Evolutionary conservation across 1,140 invertebrate genomes (phyloP).

Genomic region (Portunus trituberculatus): DNA sequence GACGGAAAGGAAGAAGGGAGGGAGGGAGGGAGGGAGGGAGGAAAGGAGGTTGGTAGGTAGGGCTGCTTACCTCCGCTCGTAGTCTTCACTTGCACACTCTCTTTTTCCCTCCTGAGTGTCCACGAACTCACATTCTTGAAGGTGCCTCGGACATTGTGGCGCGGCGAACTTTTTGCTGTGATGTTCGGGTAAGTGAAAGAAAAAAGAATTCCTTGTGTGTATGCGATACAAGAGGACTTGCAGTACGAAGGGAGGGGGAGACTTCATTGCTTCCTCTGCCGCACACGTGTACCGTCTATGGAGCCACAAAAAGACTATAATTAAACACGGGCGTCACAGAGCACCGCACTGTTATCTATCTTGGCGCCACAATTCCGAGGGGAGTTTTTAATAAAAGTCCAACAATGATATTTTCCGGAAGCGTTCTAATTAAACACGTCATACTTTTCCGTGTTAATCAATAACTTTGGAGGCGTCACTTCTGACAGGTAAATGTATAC

Average conservation of each 20-base stretch:
- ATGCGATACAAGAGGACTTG: not conserved
- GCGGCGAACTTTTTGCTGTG: not conserved
- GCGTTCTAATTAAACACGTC: conserved; percentile 75
- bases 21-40: not conserved
- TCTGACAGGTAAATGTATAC: conserved; percentile 73
- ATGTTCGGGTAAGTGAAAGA: not conserved
- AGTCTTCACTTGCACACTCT: not conserved
- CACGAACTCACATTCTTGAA: not conserved
- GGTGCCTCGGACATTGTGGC: not conserved
- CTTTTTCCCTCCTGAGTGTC: not conserved
- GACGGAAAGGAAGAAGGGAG: not conserved
- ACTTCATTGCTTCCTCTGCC: not conserved
- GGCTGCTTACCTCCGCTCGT: not conserved
- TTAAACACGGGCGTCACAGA: conserved; percentile 28
- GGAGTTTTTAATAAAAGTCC: conserved; percentile 34
- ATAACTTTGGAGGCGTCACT: conserved; percentile 75
- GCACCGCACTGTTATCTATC: conserved; percentile 38
- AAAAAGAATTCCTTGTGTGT: not conserved
- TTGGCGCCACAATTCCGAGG: conserved; percentile 41
- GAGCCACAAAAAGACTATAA: not conserved
- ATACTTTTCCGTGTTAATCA: conserved; percentile 73
- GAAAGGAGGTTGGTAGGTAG: not conserved
- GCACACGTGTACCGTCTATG: not conserved
- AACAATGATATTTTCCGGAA: conserved; percentile 73
- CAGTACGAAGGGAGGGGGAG: not conserved